Conservation (phyloP, 2,113 vertebrate genomes). For the Pterocles gutturalis region DNA sequence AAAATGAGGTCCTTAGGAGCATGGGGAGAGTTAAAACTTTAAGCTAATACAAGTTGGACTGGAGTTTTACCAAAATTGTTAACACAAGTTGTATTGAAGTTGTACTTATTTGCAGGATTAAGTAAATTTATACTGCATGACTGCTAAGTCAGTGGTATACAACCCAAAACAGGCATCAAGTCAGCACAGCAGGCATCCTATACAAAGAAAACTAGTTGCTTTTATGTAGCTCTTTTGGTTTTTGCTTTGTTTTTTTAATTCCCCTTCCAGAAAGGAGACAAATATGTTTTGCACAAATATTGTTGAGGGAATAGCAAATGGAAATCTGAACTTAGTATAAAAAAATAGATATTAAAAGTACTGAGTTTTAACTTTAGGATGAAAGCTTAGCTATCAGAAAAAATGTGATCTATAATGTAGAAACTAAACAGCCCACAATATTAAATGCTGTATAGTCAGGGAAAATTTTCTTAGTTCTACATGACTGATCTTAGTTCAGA, state of each 20-base stretch:
- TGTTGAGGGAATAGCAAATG: neutral
- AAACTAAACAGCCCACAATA: neutral
- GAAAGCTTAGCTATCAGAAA: slow-evolving; percentile 25
- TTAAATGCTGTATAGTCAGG: neutral
- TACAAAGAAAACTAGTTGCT: neutral
- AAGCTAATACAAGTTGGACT: neutral
- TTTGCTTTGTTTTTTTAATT: neutral
- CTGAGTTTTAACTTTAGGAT: neutral
- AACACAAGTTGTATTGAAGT: neutral
- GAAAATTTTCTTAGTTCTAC: slow-evolving; percentile 28
- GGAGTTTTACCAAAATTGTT: neutral
- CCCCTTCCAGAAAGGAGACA: neutral
- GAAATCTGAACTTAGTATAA: neutral
- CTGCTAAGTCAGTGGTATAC: neutral
- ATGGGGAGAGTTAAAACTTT: neutral
- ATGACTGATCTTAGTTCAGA: slow-evolving; percentile 13
- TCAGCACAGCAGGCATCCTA: neutral
- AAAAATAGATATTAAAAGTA: neutral
- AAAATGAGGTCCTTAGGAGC: neutral
- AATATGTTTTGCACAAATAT: neutral
- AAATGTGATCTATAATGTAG: slow-evolving; percentile 31
- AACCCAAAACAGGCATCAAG: neutral
- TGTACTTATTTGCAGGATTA: neutral
- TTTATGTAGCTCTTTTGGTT: neutral
- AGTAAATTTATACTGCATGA: neutral